Conservation (phyloP, 2,888 invertebrate species). For the Acrobasis consociella region DNA sequence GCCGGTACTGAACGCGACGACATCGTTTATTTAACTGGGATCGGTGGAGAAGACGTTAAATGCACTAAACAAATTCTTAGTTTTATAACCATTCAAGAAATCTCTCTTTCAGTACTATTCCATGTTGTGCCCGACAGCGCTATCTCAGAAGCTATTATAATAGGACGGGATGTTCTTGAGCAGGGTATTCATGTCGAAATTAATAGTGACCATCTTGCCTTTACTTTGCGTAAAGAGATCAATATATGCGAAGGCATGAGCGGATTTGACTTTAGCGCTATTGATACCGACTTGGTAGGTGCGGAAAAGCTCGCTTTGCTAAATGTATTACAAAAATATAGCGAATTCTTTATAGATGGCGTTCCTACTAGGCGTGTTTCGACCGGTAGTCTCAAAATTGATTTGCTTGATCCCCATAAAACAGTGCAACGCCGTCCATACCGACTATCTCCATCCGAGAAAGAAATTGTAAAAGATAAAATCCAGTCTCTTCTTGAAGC, state of each 20-base stretch:
- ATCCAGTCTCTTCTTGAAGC: conserved; percentile 34
- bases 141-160: conserved; percentile 14
- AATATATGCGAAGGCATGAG: neutral
- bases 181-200: neutral
- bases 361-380: conserved; percentile 31
- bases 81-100: too few relatives aligned
- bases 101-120: neutral
- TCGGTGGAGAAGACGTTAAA: conserved; percentile 11
- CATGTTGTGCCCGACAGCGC: conserved; percentile 20
- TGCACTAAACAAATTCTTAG: neutral
- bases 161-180: conserved; percentile 20
- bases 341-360: conserved; percentile 29
- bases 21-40: conserved; percentile 14
- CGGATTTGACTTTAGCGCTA: conserved; percentile 1
- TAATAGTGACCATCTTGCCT: neutral
- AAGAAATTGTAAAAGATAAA: conserved; percentile 35
- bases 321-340: conserved; percentile 23
- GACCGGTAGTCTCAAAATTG: conserved; percentile 30
- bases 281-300: conserved; percentile 14
- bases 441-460: conserved; percentile 33
- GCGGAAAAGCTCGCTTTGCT: too few relatives aligned
- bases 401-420: conserved; percentile 32
- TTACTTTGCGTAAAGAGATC: neutral
- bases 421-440: conserved; percentile 32
- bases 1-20: conserved; percentile 20